Base-by-base conservation (phyloP, 2,888 invertebrate species). In the Linyphia triangularis region DNA sequence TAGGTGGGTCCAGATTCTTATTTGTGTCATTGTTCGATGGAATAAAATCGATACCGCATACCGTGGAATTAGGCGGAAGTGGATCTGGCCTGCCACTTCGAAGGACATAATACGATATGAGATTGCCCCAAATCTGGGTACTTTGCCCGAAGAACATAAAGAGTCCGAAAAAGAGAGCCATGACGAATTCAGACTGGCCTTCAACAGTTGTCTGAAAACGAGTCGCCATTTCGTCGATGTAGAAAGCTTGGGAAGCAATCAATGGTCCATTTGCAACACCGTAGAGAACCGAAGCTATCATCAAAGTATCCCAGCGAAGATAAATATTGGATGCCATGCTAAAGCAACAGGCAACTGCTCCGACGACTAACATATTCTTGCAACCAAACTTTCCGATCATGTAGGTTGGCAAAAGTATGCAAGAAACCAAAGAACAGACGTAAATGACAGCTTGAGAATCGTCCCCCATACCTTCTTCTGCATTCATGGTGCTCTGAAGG, bases 81-180 rank as follows among this genome's bases (percentile, higher is more conserved):
- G 51, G 51, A 7, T 0, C 16, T 2, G 37, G 33, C 5, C 30
- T 59, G 2, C 22, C 65, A 2, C 90, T 90, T 3, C 89, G 90
- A 5, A 92, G 90, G 9, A 92, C 91, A n/a, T 91, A 89, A 5
- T 97, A 98, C 16, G 98, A 98, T 92, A 98, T 96, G 90, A 99
- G 95, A 93, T 98, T 99, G 92, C 99, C 98, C 96, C 97, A 97
- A 67, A 99, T 95, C 93, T 98, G 97, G 91, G 98, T 97, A 16
- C 97, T 96, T 93, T 99, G 98, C 96, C 98, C 98, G 91, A 98
- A 97, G 91, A 98, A 95, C 94, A 99, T 99, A 95, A 99, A 99
- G 95, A 98, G 96, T 67, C 99, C 99, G 93, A 99, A 99, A 95
- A 99, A 99, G 92, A 98, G 94, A 85, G 98, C 98, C 91, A 99